Evolutionary conservation across 2,888 invertebrate species (phyloP).

Genomic region (Pammene aurita): DNA sequence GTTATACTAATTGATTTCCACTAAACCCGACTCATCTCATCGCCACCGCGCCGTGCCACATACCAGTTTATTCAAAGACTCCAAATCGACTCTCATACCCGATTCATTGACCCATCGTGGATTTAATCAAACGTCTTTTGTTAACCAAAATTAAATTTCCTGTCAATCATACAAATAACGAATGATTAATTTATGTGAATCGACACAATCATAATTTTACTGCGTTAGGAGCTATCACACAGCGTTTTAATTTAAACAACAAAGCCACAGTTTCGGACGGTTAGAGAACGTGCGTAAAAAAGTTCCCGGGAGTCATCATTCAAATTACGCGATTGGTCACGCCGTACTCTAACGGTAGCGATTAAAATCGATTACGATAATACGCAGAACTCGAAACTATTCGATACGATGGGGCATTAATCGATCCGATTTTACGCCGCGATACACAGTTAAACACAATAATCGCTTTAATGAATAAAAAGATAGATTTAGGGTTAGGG

Average conservation of each 20-base stretch:
- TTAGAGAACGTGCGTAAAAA: constrained; percentile 53
- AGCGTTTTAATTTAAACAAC: constrained; percentile 43
- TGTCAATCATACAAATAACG: constrained; percentile 43
- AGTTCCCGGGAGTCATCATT: constrained; percentile 63
- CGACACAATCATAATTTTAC: constrained; percentile 42
- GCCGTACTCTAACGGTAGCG: constrained; percentile 60
- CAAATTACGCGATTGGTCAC: constrained; percentile 67
- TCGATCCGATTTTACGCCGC: constrained; percentile 74
- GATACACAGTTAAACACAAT: constrained; percentile 66
- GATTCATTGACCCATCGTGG: constrained; percentile 41
- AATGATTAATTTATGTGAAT: constrained; percentile 43
- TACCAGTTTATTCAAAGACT: constrained; percentile 36
- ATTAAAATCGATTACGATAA: constrained; percentile 59
- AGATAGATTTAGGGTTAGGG: constrained; percentile 64
- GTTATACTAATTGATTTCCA: constrained; percentile 42
- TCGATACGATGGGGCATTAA: constrained; percentile 63
- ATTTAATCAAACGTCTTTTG: constrained; percentile 43
- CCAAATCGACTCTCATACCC: constrained; percentile 38
- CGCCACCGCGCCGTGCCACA: constrained; percentile 19
- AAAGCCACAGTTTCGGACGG: constrained; percentile 43
- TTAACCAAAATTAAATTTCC: constrained; percentile 42
- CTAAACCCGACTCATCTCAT: constrained; percentile 38
- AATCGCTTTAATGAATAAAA: constrained; percentile 74
- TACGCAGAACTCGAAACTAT: constrained; percentile 60
- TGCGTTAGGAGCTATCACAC: constrained; percentile 41